Conservation (phyloP, 2,888 invertebrate species). For the Leptodirus hochenwartii region DNA sequence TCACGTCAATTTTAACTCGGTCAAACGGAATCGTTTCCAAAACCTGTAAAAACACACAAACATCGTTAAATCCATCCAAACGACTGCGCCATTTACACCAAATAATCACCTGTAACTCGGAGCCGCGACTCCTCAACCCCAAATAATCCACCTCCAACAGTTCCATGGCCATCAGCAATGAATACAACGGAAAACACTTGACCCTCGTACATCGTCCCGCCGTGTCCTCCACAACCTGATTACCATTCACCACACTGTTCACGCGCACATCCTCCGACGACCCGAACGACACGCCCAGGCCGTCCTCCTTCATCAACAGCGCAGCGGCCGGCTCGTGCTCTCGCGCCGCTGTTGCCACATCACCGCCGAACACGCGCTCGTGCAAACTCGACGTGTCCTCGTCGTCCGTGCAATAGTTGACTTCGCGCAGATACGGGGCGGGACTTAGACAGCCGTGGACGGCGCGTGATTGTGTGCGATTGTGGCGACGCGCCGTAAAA, state of each 20-base stretch:
- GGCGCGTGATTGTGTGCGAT: conserved; percentile 37
- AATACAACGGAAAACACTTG: conserved; percentile 71
- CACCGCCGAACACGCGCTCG: too few relatives aligned
- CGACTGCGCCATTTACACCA: too few relatives aligned
- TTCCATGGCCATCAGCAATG: conserved; percentile 60
- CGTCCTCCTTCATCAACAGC: not conserved
- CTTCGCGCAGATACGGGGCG: conserved; percentile 58
- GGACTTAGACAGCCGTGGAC: conserved; percentile 69
- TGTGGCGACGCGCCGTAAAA: conserved; percentile 41
- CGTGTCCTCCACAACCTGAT: conserved; percentile 33
- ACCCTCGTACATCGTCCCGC: conserved; percentile 52
- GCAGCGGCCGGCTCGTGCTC: too few relatives aligned
- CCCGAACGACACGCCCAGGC: conserved; percentile 14
- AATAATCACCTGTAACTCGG: conserved; percentile 35
- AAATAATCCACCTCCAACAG: conserved; percentile 49
- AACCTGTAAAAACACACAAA: too few relatives aligned
- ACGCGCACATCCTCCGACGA: conserved; percentile 28
- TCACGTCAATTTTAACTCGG: conserved; percentile 27
- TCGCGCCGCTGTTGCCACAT: too few relatives aligned
- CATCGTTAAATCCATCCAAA: too few relatives aligned
- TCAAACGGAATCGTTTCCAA: conserved; percentile 39
- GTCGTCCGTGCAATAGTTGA: conserved; percentile 22
- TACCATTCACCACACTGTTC: conserved; percentile 31
- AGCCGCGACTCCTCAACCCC: conserved; percentile 41
- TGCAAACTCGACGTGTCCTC: conserved; percentile 5